Base-by-base conservation (phyloP, 2,888 invertebrate genomes). In the Campoplex nolae region DNA sequence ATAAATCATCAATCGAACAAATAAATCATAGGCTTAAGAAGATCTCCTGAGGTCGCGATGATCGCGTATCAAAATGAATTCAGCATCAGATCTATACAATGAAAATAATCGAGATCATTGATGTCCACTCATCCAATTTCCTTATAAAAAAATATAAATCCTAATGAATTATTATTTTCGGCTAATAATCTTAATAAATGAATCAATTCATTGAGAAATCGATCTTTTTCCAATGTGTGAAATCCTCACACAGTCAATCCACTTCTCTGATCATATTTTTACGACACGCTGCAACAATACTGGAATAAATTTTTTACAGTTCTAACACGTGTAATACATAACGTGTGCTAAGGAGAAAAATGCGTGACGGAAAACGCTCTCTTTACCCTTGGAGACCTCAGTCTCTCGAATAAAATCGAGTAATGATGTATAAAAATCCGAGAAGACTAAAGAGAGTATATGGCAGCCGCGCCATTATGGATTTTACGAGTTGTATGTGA, bases 401-500 rank as follows among this genome's bases (percentile, higher is more conserved):
- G 79, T 79, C 86, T 87, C 85, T 83, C 88, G 87, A 89, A 89
- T 89, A 86, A 89, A 88, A 89, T 85, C 88, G 80, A 79, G 79
- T 83, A 80, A 88, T 89, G 86, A 88, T 74, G 88, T 88, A 89
- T 88, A 88, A 88, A 86, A 83, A 86, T 73, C 58, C 70, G 74
- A 28, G 80, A 42, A 71, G 70, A 68, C 65, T 75, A 84, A 83
- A 75, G 84, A 80, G 82, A 58, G 76, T 83, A 84, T 90, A 84
- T 90, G 89, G 89, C 90, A 89, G 89, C 82, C 86, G 88, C 88
- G 84, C 88, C 90, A 88, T 90, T 89, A 88, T 88, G 86, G 88
- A 88, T 88, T 88, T 89, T 87, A 90, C 89, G 90, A 90, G 88
- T 89, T 88, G 90, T 89, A 88, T 87, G 88, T 87, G 86, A 88